Base-by-base conservation (phyloP, 2,888 invertebrate genomes). In the Lordiphosa fenestrarum region DNA sequence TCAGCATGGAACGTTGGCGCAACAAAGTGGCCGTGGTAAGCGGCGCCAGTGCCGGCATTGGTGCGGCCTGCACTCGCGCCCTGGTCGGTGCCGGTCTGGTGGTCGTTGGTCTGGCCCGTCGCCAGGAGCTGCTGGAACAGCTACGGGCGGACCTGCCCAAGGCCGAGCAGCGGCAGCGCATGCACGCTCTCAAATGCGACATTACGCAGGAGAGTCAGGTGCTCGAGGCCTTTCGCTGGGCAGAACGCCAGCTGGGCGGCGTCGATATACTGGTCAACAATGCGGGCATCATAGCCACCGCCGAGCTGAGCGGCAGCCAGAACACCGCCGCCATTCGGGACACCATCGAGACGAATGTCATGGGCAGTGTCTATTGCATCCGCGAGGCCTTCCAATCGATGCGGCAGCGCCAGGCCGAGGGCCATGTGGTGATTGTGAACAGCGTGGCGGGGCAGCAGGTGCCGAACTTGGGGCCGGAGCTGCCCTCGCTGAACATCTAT, bases 11-110 rank as follows among this genome's bases (percentile, higher is more conserved):
- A 42, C 91, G 92, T 54, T 93, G 93, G 93, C 73, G 77, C 5
- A 92, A 92, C 53, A 92, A 91, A 85, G 91, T 92, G 0, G 93
- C 93, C 0, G 89, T 93, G 42, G 92, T 93, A 44, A 93, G 92
- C 3, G 93, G 93, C 39, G 93, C 92, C 13, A 93, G 93, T 84
- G 88, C 91, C 0, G 93, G 93, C 4, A 93, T 93, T 52, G 93
- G 92, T 9, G 91, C 91, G 2, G 91, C 90, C 7, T 90, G 91
- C 57, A 88, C 88, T 0, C 85, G 86, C 35, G 87, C 89, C 7
- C 76, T 92, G 35, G 90, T 90, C 3, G 76, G 87, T 51, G 88
- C 90, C 30, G 93, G 92, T 2, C 76, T 93, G 73, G 88, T 90
- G 49, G 93, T 93, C 1, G 89, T 92, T 0, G 92, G 91, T 0